Evolutionary conservation across 2,888 invertebrate species (phyloP).

Genomic region (Zaprionus obscuricornis): DNA sequence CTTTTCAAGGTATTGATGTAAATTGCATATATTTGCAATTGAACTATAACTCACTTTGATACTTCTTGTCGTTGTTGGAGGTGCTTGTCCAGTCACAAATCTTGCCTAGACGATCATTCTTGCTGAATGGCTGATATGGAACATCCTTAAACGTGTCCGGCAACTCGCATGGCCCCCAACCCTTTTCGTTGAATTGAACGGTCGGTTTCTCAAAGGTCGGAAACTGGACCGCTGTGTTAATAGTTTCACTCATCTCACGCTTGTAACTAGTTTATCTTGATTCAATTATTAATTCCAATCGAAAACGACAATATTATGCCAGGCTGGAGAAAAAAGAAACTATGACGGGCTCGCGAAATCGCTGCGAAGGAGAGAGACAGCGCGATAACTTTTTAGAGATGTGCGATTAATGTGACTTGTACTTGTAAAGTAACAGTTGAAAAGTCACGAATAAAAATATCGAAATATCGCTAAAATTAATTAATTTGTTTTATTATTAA

Average conservation of each 20-base stretch:
- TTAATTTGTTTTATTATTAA: too few species aligned
- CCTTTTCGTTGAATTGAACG: conserved; percentile 84
- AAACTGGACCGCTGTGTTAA: conserved; percentile 74
- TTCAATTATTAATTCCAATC: conserved; percentile 20
- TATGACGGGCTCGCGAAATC: conserved; percentile 41
- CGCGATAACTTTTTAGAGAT: too few species aligned
- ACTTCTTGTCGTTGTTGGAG: conserved; percentile 96
- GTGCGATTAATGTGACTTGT: too few species aligned
- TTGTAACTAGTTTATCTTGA: conserved; percentile 12
- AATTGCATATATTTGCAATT: too few species aligned
- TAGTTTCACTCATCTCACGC: conserved; percentile 76
- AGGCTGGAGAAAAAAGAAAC: conserved; percentile 30
- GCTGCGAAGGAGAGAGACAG: conserved; percentile 47
- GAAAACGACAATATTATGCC: conserved; percentile 12
- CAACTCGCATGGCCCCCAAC: conserved; percentile 99
- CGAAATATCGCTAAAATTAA: too few species aligned
- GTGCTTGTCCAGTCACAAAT: conserved; percentile 99
- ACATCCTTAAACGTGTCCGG: conserved; percentile 87
- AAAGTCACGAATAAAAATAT: too few species aligned
- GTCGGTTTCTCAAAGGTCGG: conserved; percentile 81
- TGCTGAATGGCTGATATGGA: conserved; percentile 99
- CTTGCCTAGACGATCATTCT: conserved; percentile 98
- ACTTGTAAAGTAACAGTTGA: too few species aligned
- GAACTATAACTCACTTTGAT: conserved; percentile 86
- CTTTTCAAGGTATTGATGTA: conserved; percentile 26